Base-by-base conservation (phyloP, 2,888 invertebrate genomes). In the Noctua pronuba region DNA sequence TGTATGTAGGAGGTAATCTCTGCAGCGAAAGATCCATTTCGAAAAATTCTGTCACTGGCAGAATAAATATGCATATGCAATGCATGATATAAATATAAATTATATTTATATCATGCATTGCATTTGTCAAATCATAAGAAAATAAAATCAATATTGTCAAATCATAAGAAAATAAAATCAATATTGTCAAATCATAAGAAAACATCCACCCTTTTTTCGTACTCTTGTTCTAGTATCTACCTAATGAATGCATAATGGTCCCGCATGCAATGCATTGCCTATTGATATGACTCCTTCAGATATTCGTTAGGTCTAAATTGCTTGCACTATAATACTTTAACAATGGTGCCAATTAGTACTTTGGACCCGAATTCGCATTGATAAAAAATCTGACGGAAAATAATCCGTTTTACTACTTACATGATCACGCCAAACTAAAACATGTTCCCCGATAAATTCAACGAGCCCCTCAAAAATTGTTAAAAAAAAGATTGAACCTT, bases 221-320 rank as follows among this genome's bases (percentile, higher is more conserved):
- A 62, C 46, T 81, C 74, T 7, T 6, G 52, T 73, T n/a, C n/a
- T 62, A 11, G 18, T 21, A 21, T 18, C 4, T 35, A 38, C 44
- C 16, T 65, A 67, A 73, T 75, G 74, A 74, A 75, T 73, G 31
- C 46, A 82, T 52, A 84, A 84, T 82, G 75, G 38, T 35, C 85
- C 85, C 85, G 84, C 65, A 84, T 84, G 66, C 62, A 0, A 11
- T n/a, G 35, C 71, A 62, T 58, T n/a, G 46, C 24, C 55, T n/a
- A 44, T 75, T 79, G 72, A 74, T 71, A 67, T 21, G 58, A 73
- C 60, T 85, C 44, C 69, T 85, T 76, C 58, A 69, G 79, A 44
- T 64, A 58, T 76, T 79, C 55, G 38, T 66, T 84, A 84, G 65
- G 55, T 52, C 41, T 68, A 44, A 74, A 13, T 44, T 60, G 49